Evolutionary conservation across 2,113 vertebrate genomes (phyloP), one percentile per base, ranked within the genome.

Genomic region (Rhipidura dahli): DNA sequence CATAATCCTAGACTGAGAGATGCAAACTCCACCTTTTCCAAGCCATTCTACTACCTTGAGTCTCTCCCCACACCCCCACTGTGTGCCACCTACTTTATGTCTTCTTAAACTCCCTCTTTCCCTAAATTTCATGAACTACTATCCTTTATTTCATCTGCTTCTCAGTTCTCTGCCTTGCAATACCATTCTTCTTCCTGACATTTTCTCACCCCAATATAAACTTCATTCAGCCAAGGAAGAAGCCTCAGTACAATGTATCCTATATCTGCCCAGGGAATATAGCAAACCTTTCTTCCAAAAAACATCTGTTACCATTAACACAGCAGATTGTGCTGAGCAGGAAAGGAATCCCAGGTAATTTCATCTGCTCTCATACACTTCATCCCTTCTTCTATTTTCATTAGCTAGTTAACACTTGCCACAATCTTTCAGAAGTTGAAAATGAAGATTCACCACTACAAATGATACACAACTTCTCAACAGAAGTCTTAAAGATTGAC

Each of bases 351-450:
- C 20, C 65, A 82, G 11, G 9, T 53, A 61, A 90, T 63, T 75
- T 70, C 4, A 10, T 28, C 30, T 86, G 11, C 28, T 60, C 4
- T 68, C 24, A 47, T 28, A 51, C 10, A 47, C 12, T 80, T 60
- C 26, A 54, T 17, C 10, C 18, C 1, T 35, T 75, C 28, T 54
- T 49, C 49, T 90, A 27, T 10, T 76, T 59, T 42, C 0, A 0
- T 56, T 80, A 80, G 19, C 14, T 79, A 42, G 23, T 68, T 45
- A 91, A 86, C 84, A 80, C 11, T 64, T 93, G 7, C 18, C 37
- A 77, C 8, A 39, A 44, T 42, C 33, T 83, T 23, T 64, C 59
- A 61, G 65, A 85, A 86, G 26, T 28, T 61, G 30, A 70, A 89
- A 94, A 61, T 2, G 0, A 81, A 84, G 31, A 94, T 50, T 81